Conservation (phyloP, 2,888 invertebrate species). For the Rhagonycha lutea region DNA sequence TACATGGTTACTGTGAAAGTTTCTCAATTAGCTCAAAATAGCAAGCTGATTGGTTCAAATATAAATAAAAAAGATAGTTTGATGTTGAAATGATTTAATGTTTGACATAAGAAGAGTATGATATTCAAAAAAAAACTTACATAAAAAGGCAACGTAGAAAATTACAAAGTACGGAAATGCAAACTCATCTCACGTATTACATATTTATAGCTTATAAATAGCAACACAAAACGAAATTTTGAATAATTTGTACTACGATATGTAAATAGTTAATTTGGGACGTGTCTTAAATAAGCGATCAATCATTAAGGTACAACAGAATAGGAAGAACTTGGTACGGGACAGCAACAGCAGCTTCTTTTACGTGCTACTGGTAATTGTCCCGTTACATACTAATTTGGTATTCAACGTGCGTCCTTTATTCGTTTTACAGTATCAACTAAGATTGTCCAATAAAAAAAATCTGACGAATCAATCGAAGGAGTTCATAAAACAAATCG, state of each 20-base stretch:
- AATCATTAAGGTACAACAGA: neutral
- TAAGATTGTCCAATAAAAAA: constrained; percentile 8
- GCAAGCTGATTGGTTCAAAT: too few relatives aligned
- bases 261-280: neutral
- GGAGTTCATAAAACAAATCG: constrained; percentile 18
- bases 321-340: neutral
- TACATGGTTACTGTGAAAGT: too few relatives aligned
- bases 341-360: neutral
- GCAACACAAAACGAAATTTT: neutral
- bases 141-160: neutral
- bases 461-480: constrained; percentile 25
- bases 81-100: too few relatives aligned
- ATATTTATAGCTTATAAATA: neutral
- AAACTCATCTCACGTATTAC: neutral
- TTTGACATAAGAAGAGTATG: too few relatives aligned
- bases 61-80: too few relatives aligned
- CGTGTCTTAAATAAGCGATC: neutral
- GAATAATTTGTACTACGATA: neutral
- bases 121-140: neutral
- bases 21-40: too few relatives aligned
- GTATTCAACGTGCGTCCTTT: constrained; percentile 6
- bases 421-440: constrained; percentile 12
- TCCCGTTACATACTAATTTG: constrained; percentile 11
- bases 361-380: constrained; percentile 9
- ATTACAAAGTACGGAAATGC: neutral